Percentiles rank a stretch among this genome's conserved stretches.
These are phyloP conservation scores for Himalopsyche japonica DNA, from an alignment of 2,888 invertebrate genomes.

Conservation along the genomic window DNA sequence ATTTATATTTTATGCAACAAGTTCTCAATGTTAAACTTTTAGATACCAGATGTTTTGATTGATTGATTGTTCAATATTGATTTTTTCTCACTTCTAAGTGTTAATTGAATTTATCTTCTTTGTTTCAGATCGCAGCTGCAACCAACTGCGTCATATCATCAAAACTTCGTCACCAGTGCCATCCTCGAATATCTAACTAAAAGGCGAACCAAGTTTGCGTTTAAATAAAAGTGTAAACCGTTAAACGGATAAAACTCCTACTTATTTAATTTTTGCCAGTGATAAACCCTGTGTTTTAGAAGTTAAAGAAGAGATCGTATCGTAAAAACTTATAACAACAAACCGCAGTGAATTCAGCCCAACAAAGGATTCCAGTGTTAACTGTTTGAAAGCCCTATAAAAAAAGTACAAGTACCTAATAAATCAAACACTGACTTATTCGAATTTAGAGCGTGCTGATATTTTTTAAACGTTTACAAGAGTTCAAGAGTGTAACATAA, in stretches of 20 bases:
- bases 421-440: conserved; percentile 22
- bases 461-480: conserved; percentile 16
- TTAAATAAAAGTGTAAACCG: neutral
- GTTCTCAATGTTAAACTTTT: neutral
- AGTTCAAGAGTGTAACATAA: conserved; percentile 10
- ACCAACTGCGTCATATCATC: neutral
- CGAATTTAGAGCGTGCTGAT: conserved; percentile 14
- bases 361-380: neutral
- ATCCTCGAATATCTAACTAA: neutral
- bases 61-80: neutral
- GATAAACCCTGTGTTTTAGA: conserved; percentile 28
- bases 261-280: conserved; percentile 8
- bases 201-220: neutral
- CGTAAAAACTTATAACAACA: neutral
- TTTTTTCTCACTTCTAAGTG: neutral
- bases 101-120: neutral
- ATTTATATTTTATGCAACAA: neutral
- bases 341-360: neutral
- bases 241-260: conserved; percentile 1
- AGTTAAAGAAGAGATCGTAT: neutral
- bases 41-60: neutral
- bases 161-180: neutral
- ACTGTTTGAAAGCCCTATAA: neutral
- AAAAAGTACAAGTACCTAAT: conserved; percentile 5
- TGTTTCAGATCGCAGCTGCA: conserved; percentile 5